These are phyloP conservation scores for Nothura maculosa DNA, from an alignment of 2,797 vertebrate species.

Conservation along the genomic window DNA sequence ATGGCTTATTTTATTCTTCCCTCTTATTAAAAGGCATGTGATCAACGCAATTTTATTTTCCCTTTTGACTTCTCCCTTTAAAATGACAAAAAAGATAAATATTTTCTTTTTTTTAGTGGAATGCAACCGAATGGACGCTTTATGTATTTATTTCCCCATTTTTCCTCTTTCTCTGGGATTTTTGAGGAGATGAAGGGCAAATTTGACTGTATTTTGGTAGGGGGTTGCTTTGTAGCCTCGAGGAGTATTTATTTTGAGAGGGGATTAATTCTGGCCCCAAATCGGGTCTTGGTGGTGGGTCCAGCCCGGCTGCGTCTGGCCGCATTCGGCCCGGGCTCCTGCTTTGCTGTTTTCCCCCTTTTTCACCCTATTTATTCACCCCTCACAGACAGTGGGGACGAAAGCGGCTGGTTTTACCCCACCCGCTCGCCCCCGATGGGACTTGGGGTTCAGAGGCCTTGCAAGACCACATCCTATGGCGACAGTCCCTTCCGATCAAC, in stretches of 20 bases:
- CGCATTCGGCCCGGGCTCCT: not conserved
- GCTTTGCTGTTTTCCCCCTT: not conserved
- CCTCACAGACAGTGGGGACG: not conserved
- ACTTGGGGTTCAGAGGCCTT: not conserved
- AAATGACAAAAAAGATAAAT: not conserved
- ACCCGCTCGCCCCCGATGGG: rapidly evolving
- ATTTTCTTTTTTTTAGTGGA: not conserved
- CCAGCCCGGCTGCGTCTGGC: not conserved
- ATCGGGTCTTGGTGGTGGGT: not conserved
- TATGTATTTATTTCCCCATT: no score
- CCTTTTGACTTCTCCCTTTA: rapidly evolving
- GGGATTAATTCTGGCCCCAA: no score
- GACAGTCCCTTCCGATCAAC: no score
- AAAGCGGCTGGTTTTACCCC: not conserved
- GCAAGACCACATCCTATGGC: not conserved
- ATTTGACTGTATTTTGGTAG: not conserved
- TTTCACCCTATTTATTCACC: not conserved
- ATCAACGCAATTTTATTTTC: rapidly evolving
- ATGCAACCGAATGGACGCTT: rapidly evolving
- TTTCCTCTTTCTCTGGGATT: not conserved
- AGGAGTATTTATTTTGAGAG: no score
- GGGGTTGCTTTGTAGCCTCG: not conserved
- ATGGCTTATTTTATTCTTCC: not conserved
- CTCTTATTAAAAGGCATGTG: rapidly evolving
- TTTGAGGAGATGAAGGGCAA: not conserved